These are phyloP conservation scores for Alcedo quadribrachys DNA, from an alignment of 2,797 vertebrate species.

Conservation along the genomic window DNA sequence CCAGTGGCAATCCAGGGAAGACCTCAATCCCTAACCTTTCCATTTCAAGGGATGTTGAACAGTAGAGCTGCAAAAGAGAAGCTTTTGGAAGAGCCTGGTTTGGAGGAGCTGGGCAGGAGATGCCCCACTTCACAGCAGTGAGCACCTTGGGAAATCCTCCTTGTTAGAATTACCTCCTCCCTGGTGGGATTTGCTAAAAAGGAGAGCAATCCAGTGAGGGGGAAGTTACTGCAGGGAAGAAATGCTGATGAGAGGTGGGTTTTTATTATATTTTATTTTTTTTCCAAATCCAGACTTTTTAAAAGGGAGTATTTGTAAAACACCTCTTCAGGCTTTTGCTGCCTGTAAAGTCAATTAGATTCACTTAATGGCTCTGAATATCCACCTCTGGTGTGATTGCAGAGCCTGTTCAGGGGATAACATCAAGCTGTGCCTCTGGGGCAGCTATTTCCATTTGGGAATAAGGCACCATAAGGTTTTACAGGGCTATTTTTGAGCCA, in stretches of 20 bases:
- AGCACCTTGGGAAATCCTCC: background rate
- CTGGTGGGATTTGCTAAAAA: background rate
- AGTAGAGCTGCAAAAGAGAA: constrained; percentile 17
- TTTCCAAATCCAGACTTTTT: background rate
- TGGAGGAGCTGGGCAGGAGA: constrained; percentile 1
- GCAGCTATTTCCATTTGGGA: background rate
- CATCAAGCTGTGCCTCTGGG: background rate
- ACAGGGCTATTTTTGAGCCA: background rate
- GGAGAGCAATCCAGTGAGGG: background rate
- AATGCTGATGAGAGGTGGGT: background rate
- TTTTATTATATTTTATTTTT: background rate
- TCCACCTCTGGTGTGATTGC: background rate
- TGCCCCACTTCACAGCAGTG: background rate
- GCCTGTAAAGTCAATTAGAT: constrained; percentile 21
- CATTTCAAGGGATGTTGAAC: constrained; percentile 35
- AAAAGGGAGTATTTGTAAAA: background rate
- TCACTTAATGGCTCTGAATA: constrained; percentile 20
- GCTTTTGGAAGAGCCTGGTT: background rate
- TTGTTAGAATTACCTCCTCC: background rate
- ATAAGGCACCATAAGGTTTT: background rate
- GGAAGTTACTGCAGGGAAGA: background rate
- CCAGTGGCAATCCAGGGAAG: constrained; percentile 36
- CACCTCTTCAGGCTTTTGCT: constrained; percentile 12
- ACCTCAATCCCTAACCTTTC: constrained; percentile 41
- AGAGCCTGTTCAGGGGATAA: constrained; percentile 17